phyloP scores from a whole-genome alignment of 2,888 invertebrate species.

The Yponomeuta malinellus region DNA sequence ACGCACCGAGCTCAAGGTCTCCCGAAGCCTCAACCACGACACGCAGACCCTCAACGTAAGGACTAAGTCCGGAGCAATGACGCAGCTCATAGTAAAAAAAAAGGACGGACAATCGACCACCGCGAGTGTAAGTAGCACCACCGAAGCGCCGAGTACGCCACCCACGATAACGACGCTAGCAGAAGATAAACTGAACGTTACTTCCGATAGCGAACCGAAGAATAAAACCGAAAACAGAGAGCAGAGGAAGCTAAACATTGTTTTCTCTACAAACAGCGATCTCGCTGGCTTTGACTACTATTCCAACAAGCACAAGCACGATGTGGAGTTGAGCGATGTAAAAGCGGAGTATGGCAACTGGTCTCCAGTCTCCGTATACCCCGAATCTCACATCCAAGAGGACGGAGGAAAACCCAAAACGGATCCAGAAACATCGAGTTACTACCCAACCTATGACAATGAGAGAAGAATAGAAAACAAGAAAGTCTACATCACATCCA shows the following conservation, averaged over 20 bases:
- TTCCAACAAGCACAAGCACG: constrained; percentile 54
- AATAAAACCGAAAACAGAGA: constrained; percentile 65
- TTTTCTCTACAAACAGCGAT: constrained; percentile 56
- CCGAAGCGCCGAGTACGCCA: constrained; percentile 48
- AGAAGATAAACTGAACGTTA: constrained; percentile 33
- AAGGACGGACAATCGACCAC: constrained; percentile 75
- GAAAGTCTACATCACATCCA: constrained; percentile 67
- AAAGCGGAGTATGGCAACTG: constrained; percentile 72
- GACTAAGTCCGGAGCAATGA: constrained; percentile 84
- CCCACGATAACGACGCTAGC: constrained; percentile 37
- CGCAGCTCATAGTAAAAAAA: constrained; percentile 85
- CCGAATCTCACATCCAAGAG: constrained; percentile 65
- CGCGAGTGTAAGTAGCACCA: constrained; percentile 37
- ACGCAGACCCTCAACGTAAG: constrained; percentile 86
- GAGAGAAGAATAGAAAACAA: constrained; percentile 60
- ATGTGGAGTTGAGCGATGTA: constrained; percentile 60
- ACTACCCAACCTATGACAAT: constrained; percentile 67
- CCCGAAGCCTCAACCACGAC: constrained; percentile 84
- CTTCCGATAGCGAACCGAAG: constrained; percentile 41
- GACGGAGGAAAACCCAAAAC: constrained; percentile 55
- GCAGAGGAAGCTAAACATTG: constrained; percentile 60
- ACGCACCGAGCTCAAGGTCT: constrained; percentile 84
- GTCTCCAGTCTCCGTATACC: constrained; percentile 70
- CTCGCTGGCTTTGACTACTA: constrained; percentile 69
- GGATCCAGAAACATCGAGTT: constrained; percentile 59